These are phyloP conservation scores for Apocrypta bakeri DNA, from an alignment of 1,140 invertebrate genomes.

Conservation along the genomic window DNA sequence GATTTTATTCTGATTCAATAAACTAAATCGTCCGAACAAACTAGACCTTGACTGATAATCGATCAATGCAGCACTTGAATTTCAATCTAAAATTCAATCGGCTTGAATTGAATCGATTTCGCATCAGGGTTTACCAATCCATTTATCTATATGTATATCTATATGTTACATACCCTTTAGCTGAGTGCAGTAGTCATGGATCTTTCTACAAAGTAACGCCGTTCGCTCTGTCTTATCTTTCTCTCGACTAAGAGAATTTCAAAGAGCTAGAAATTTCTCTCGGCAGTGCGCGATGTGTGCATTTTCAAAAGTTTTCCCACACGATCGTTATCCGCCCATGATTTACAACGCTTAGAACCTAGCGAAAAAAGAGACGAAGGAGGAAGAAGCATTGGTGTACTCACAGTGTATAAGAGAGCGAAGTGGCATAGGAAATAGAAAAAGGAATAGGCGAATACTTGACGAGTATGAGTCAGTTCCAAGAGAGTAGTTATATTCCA, in stretches of 20 bases:
- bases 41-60: neutral
- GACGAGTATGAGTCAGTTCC: conserved; percentile 25
- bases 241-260: neutral
- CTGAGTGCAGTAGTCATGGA: too few species aligned
- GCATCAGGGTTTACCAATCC: neutral
- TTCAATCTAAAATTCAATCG: conserved; percentile 2
- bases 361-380: conserved; percentile 15
- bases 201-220: neutral
- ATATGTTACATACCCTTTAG: too few species aligned
- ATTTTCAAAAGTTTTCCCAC: conserved; percentile 32
- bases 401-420: neutral
- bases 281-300: neutral
- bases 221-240: neutral
- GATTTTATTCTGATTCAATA: neutral
- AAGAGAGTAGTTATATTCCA: conserved; percentile 28
- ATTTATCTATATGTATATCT: neutral
- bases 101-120: neutral
- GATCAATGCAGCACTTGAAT: neutral
- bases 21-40: neutral
- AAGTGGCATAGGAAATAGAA: conserved; percentile 14
- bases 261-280: conserved; percentile 10
- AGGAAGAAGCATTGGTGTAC: neutral
- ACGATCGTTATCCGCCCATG: conserved; percentile 44
- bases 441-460: conserved; percentile 24
- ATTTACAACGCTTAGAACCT: conserved; percentile 50